Evolutionary conservation across 2,113 vertebrate species (phyloP).

Genomic region (Pitta sordida): DNA sequence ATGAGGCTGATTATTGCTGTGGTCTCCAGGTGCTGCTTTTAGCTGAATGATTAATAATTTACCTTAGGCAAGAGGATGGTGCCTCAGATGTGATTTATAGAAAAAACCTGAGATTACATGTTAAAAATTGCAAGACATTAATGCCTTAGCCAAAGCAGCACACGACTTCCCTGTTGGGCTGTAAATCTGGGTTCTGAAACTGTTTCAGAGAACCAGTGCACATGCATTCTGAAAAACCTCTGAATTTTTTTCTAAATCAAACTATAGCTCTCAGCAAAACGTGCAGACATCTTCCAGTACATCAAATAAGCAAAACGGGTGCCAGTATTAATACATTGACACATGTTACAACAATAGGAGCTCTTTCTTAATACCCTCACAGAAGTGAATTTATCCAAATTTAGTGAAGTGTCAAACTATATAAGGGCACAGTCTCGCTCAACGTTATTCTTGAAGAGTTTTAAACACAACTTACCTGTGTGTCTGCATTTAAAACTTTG

Average conservation of each 20-base stretch:
- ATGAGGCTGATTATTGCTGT: not conserved
- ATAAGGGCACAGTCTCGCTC: not conserved
- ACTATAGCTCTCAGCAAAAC: not conserved
- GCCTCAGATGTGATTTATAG: not conserved
- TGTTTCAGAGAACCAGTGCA: not conserved
- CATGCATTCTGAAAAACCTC: not conserved
- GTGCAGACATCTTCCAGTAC: not conserved
- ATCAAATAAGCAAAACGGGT: not conserved
- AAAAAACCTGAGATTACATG: not conserved
- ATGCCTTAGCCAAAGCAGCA: not conserved
- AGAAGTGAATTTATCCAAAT: not conserved
- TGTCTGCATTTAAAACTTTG: conserved; percentile 97
- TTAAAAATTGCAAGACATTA: not conserved
- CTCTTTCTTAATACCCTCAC: not conserved
- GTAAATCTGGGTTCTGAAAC: not conserved
- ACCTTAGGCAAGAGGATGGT: not conserved
- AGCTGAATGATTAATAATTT: not conserved
- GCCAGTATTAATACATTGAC: not conserved
- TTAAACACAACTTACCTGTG: conserved; percentile 79
- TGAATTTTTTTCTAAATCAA: not conserved
- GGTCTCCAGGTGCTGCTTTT: not conserved
- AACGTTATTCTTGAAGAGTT: not conserved
- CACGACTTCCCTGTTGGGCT: not conserved
- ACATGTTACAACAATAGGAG: not conserved
- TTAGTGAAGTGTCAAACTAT: not conserved